A percentile compares a stretch with the other conserved stretches of the same genome.
Conservation (phyloP, 2,113 vertebrate genomes). For the Fulmarus glacialis region DNA sequence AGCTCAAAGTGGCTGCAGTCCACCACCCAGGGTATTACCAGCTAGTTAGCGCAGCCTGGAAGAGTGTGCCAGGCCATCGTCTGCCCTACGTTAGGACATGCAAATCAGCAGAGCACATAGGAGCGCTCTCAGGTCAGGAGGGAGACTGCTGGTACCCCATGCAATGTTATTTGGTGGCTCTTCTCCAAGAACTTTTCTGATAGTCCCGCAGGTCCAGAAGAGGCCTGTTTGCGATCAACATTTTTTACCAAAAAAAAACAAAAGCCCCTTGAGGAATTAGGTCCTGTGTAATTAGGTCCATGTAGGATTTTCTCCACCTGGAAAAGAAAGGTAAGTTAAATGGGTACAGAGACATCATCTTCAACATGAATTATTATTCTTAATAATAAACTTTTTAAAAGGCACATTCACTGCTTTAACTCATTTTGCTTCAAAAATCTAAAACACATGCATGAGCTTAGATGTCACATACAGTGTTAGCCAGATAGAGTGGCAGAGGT, state of each 20-base stretch:
- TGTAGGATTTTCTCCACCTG: not conserved
- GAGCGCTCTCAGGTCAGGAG: not conserved
- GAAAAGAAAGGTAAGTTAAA: not conserved
- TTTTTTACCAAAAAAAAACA: not conserved
- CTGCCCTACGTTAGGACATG: rapidly evolving
- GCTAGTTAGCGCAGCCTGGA: not conserved
- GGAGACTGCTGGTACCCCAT: not conserved
- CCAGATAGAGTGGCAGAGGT: not conserved
- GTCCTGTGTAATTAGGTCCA: not conserved
- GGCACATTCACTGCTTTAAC: constrained; percentile 16
- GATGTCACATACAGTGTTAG: constrained; percentile 45
- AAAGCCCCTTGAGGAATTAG: not conserved
- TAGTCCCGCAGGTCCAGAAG: not conserved
- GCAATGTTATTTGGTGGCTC: not conserved
- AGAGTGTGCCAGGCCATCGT: rapidly evolving
- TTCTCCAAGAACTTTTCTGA: not conserved
- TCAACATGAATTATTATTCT: not conserved
- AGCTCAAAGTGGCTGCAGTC: not conserved
- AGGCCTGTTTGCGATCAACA: not conserved
- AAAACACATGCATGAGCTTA: constrained; percentile 4
- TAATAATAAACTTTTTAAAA: not conserved
- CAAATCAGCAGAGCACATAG: not conserved
- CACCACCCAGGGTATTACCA: not conserved
- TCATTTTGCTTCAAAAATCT: constrained; percentile 28
- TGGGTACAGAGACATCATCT: not conserved